phyloP scores from a whole-genome alignment of 2,888 invertebrate species.

The Limulus polyphemus region DNA sequence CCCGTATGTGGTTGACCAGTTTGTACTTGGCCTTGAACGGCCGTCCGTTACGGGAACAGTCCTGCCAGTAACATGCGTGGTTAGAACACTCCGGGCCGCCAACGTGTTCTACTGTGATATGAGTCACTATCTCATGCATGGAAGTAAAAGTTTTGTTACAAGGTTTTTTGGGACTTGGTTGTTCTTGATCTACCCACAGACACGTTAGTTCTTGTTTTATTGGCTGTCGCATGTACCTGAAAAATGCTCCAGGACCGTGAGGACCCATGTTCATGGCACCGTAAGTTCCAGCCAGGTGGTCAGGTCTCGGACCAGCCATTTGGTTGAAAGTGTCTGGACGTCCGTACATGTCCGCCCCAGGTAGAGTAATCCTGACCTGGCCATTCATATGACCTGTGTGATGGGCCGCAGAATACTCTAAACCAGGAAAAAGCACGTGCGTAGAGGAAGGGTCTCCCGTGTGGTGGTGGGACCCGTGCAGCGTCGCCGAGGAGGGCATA shows the following conservation, averaged over 20 bases:
- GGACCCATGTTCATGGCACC: constrained; percentile 32
- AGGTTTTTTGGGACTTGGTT: constrained; percentile 35
- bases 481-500: constrained; percentile 31
- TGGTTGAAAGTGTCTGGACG: constrained; percentile 34
- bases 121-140: constrained; percentile 94
- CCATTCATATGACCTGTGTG: constrained; percentile 34
- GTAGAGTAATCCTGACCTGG: constrained; percentile 35
- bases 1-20: constrained; percentile 96
- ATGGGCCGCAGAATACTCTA: constrained; percentile 10
- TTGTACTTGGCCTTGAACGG: constrained; percentile 99
- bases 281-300: constrained; percentile 22
- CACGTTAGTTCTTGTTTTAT: constrained; percentile 68
- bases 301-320: constrained; percentile 31
- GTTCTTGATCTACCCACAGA: constrained; percentile 33
- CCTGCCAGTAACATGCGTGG: constrained; percentile 97
- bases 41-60: constrained; percentile 81
- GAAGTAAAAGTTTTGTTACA: constrained; percentile 87
- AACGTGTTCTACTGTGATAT: constrained; percentile 94
- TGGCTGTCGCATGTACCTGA: constrained; percentile 73
- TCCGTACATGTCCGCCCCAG: constrained; percentile 38
- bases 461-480: constrained; percentile 33
- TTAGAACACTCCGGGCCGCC: constrained; percentile 95
- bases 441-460: constrained; percentile 34
- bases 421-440: constrained; percentile 24
- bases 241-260: constrained; percentile 58